A percentile compares a stretch with the other conserved stretches of the same genome.
These are phyloP conservation scores for Pocillopora meandrina DNA, from an alignment of 92 coral and sea anemone species.

Conservation along the genomic window DNA sequence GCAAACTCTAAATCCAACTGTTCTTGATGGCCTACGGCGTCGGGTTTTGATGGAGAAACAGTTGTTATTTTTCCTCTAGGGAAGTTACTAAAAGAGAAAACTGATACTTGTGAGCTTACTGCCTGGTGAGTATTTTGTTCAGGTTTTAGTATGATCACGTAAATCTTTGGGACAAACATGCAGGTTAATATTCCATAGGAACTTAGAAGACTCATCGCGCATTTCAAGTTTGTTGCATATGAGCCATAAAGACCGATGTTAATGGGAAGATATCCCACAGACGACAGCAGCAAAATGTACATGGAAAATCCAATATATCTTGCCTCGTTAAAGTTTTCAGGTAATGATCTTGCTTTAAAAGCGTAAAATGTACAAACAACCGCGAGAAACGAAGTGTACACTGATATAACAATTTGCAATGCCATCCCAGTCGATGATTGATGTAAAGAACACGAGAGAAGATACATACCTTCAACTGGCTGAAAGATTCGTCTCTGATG, in stretches of 20 bases:
- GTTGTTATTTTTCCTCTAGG: not conserved
- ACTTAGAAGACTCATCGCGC: constrained; percentile 65
- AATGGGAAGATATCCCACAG: constrained; percentile 73
- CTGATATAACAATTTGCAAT: constrained; percentile 52
- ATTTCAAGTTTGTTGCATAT: constrained; percentile 56
- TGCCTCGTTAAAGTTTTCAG: constrained; percentile 87
- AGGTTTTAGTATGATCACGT: constrained; percentile 59
- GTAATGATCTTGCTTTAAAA: constrained; percentile 79
- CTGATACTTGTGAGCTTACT: constrained; percentile 63
- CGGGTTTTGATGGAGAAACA: not conserved
- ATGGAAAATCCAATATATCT: constrained; percentile 77
- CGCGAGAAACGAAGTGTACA: constrained; percentile 61
- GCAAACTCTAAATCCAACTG: not conserved
- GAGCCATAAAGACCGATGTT: constrained; percentile 66
- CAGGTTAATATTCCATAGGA: constrained; percentile 77
- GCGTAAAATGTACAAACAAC: constrained; percentile 71
- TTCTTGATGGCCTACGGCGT: not conserved
- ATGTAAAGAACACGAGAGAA: constrained; percentile 57
- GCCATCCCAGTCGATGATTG: constrained; percentile 44
- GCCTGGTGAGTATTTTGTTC: constrained; percentile 78
- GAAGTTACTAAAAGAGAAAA: constrained; percentile 18
- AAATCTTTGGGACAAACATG: constrained; percentile 75
- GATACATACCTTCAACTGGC: constrained; percentile 34
- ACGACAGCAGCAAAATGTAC: constrained; percentile 72
- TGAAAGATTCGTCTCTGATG: constrained; percentile 49